Evolutionary conservation across 2,888 invertebrate species (phyloP).

Genomic region (Venusia cambrica): DNA sequence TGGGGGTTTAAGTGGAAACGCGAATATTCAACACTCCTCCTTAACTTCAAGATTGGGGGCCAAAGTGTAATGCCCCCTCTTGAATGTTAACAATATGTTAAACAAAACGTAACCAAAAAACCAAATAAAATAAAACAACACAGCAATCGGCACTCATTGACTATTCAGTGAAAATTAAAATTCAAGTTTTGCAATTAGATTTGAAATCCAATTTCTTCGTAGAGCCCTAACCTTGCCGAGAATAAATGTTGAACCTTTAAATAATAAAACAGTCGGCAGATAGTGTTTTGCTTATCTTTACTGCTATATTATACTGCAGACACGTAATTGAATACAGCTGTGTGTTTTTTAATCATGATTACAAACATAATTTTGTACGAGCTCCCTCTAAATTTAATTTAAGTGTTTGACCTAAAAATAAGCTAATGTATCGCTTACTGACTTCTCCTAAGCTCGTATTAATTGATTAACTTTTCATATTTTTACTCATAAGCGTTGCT

Average conservation of each 20-base stretch:
- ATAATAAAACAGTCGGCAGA: constrained; percentile 8
- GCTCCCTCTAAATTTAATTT: too few species aligned
- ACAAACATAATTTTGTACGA: too few species aligned
- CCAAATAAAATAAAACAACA: too few species aligned
- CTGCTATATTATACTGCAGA: not conserved
- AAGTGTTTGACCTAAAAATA: too few species aligned
- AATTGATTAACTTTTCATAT: too few species aligned
- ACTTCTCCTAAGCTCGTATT: too few species aligned
- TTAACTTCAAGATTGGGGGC: constrained; percentile 17
- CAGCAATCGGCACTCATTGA: constrained; percentile 15
- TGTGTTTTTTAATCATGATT: constrained; percentile 3
- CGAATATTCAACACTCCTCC: too few species aligned
- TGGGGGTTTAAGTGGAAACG: too few species aligned
- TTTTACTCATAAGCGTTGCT: too few species aligned
- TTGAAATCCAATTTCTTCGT: constrained; percentile 18
- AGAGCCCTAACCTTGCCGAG: constrained; percentile 12
- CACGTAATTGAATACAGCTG: not conserved
- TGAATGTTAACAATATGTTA: constrained; percentile 10
- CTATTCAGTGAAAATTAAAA: constrained; percentile 19
- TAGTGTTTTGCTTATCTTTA: constrained; percentile 4
- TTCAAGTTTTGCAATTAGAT: constrained; percentile 20
- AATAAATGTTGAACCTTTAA: constrained; percentile 7
- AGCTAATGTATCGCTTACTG: too few species aligned
- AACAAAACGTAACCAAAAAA: too few species aligned
- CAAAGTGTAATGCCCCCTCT: constrained; percentile 1